Evolutionary conservation across 2,888 invertebrate species (phyloP).

Genomic region (Mesorhabditis sp.): DNA sequence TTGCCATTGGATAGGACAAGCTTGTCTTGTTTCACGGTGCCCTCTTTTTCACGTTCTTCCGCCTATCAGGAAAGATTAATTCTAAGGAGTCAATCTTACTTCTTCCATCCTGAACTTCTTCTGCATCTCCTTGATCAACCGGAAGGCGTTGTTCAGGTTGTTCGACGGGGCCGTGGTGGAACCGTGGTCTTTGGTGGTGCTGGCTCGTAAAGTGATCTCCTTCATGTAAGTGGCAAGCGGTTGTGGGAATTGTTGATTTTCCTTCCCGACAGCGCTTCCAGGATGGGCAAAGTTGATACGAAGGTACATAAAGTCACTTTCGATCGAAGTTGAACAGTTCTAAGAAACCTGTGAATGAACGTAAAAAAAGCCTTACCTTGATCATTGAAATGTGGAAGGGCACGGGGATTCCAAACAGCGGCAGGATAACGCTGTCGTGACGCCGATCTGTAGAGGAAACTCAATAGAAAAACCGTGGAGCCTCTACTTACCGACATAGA

Average conservation of each 20-base stretch:
- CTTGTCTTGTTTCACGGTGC: constrained; percentile 96
- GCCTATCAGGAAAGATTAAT: constrained; percentile 77
- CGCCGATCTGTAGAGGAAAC: constrained; percentile 73
- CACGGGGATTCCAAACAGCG: constrained; percentile 89
- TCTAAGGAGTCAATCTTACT: background rate
- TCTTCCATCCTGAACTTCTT: constrained; percentile 80
- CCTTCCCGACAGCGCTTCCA: constrained; percentile 83
- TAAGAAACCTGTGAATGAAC: constrained; percentile 31
- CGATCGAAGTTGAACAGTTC: constrained; percentile 95
- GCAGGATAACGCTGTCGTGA: constrained; percentile 91
- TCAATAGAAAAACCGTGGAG: background rate
- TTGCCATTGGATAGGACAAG: constrained; percentile 77
- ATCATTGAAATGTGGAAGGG: constrained; percentile 98
- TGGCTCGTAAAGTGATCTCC: constrained; percentile 70
- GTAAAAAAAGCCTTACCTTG: constrained; percentile 64
- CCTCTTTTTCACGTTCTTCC: constrained; percentile 93
- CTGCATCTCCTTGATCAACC: constrained; percentile 97
- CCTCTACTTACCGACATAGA: constrained; percentile 81
- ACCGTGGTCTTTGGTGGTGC: constrained; percentile 68
- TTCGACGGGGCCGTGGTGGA: constrained; percentile 87
- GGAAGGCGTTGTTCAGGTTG: constrained; percentile 91
- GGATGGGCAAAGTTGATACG: constrained; percentile 97
- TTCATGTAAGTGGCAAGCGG: constrained; percentile 95
- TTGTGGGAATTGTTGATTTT: constrained; percentile 83
- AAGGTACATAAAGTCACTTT: constrained; percentile 96